Evolutionary conservation across 2,797 vertebrate species (phyloP).

Genomic region (Parauchenoglanis punctatus): DNA sequence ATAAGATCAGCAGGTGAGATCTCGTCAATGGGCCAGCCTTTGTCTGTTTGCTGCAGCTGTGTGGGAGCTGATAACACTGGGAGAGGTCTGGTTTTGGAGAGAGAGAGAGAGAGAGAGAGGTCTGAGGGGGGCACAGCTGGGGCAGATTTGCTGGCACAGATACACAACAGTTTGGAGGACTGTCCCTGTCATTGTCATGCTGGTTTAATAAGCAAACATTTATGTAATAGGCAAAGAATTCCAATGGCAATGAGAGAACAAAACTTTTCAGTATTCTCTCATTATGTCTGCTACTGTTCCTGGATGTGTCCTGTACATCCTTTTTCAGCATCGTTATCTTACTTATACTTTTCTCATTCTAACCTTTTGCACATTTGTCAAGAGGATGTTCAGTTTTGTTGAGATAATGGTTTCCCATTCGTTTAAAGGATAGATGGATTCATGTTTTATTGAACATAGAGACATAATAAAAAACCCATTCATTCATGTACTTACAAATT

Average conservation of each 20-base stretch:
- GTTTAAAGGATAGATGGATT: neutral
- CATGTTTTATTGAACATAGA: too few species aligned
- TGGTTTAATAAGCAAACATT: slow-evolving; percentile 30
- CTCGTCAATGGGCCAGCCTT: slow-evolving; percentile 70
- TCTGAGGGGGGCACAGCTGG: slow-evolving; percentile 35
- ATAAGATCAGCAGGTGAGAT: slow-evolving; percentile 81
- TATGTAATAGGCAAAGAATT: slow-evolving; percentile 17
- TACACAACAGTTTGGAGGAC: slow-evolving; percentile 19
- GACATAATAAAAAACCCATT: neutral
- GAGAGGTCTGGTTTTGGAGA: slow-evolving; percentile 58
- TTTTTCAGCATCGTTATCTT: neutral
- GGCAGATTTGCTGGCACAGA: slow-evolving; percentile 49
- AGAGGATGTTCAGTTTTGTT: neutral
- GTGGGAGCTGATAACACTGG: slow-evolving; percentile 65
- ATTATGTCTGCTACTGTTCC: neutral
- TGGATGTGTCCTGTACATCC: neutral
- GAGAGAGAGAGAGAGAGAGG: slow-evolving; percentile 42
- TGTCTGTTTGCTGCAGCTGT: slow-evolving; percentile 77
- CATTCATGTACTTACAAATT: neutral
- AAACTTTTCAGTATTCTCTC: neutral
- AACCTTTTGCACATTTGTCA: neutral
- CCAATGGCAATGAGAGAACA: neutral
- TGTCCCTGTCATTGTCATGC: slow-evolving; percentile 11
- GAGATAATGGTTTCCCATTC: neutral
- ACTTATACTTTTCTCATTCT: neutral